Conservation (phyloP, 2,113 vertebrate species). For the Passer montanus region DNA sequence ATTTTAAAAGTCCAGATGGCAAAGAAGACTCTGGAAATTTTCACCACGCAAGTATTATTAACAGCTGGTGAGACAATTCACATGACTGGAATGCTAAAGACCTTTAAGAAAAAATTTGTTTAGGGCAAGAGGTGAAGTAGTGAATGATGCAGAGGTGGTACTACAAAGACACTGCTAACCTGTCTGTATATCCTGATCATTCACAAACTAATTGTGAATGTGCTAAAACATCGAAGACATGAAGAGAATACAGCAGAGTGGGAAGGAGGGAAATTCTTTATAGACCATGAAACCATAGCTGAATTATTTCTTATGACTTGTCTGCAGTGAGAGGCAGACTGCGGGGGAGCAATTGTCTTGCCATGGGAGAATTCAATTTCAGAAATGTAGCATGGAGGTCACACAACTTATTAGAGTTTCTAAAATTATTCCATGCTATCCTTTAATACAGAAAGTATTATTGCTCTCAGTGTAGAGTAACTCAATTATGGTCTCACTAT, state of each 20-base stretch:
- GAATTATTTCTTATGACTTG: constrained; percentile 21
- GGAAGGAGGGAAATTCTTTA: constrained; percentile 23
- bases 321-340: constrained; percentile 15
- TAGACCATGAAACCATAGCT: constrained; percentile 2
- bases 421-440: constrained; percentile 59
- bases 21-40: not conserved
- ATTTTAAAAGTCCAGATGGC: not conserved
- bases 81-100: not conserved
- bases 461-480: constrained; percentile 8
- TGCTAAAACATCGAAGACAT: not conserved
- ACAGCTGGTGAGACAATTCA: not conserved
- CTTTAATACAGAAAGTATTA: constrained; percentile 49
- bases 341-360: constrained; percentile 29
- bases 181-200: not conserved
- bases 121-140: not conserved
- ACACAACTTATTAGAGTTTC: constrained; percentile 60
- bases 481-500: constrained; percentile 21
- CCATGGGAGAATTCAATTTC: constrained; percentile 53
- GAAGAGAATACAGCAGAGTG: not conserved
- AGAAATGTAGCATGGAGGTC: constrained; percentile 54
- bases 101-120: not conserved
- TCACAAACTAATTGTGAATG: not conserved
- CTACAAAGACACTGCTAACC: not conserved
- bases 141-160: not conserved
- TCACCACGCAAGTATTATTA: not conserved